Evolutionary conservation across 2,888 invertebrate genomes (phyloP), one percentile per base, ranked within the genome.

Genomic region (Mamestra brassicae): DNA sequence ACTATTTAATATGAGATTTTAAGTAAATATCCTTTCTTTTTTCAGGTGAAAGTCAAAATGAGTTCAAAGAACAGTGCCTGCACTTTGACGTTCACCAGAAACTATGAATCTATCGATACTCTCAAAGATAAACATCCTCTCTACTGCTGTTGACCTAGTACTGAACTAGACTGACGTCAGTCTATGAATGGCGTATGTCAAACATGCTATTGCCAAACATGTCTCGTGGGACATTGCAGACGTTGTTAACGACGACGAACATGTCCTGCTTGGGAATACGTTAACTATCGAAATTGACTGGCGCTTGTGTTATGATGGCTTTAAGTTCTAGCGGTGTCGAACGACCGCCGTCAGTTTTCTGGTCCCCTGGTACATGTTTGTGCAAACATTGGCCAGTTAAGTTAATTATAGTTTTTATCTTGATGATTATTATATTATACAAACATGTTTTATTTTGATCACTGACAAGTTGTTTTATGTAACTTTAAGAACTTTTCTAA

Each of bases 161-260:
- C 66, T 71, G 68, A 71, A 81, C 52, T 78, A 80, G 67, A 74
- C 66, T 71, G 60, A 75, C 79, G 58, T 58, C 50, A 60, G 69
- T 76, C 76, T 77, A 77, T 85, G 88, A 87, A 86, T 83, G 80
- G 78, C 81, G 72, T 66, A 83, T 83, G 86, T 80, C 80, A 85
- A 80, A 85, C 80, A 80, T 74, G 72, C 67, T 84, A 71, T 63
- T 74, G 72, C 84, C 73, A 75, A 85, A 87, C 78, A 74, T 77
- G 76, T 71, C 81, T 76, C 83, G 8, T 76, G 81, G 77, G 86
- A 86, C 62, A 77, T 64, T 54, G 70, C 74, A 76, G 78, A 80
- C 81, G 73, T 80, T 87, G 88, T 86, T 83, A 87, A 78, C 88
- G 72, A 79, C 64, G 61, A 75, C 76, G 78, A 74, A 83, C 86